A percentile compares a stretch with the other conserved stretches of the same genome.
Conservation (phyloP, 1,140 invertebrate species). For the Trypoxylus dichotomus region DNA sequence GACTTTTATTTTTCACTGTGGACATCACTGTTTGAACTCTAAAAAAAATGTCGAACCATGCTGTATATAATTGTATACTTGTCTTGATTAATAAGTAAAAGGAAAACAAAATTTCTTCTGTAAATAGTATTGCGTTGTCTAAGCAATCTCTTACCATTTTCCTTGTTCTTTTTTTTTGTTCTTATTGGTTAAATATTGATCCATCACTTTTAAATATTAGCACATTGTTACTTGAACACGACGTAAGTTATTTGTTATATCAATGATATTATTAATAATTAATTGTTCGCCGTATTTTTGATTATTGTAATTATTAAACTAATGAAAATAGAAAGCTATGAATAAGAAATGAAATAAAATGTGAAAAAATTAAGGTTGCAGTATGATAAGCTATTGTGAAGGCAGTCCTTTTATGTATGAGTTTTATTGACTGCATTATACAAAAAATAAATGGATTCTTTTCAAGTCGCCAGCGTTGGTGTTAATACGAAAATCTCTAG, state of each 20-base stretch:
- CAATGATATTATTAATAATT: neutral
- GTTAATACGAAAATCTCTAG: too few relatives aligned
- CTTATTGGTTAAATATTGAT: constrained; percentile 4
- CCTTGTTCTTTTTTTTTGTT: neutral
- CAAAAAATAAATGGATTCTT: too few relatives aligned
- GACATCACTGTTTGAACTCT: neutral
- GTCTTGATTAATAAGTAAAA: neutral
- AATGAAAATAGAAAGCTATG: neutral
- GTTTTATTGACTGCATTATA: too few relatives aligned
- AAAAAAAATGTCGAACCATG: neutral
- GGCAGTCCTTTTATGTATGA: too few relatives aligned
- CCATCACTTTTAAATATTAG: constrained; percentile 47
- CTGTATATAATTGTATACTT: neutral
- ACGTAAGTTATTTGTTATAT: constrained; percentile 18
- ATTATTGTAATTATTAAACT: neutral
- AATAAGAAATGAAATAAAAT: constrained; percentile 24
- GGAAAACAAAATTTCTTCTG: neutral
- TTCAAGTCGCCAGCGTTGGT: too few relatives aligned
- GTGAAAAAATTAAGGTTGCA: too few relatives aligned
- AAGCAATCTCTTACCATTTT: neutral
- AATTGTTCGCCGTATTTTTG: constrained; percentile 30
- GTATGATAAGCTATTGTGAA: too few relatives aligned
- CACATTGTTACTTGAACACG: constrained; percentile 49
- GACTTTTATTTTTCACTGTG: neutral
- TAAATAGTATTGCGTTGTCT: constrained; percentile 18